Evolutionary conservation across 2,888 invertebrate genomes (phyloP).

Genomic region (Cheilosia vernalis): DNA sequence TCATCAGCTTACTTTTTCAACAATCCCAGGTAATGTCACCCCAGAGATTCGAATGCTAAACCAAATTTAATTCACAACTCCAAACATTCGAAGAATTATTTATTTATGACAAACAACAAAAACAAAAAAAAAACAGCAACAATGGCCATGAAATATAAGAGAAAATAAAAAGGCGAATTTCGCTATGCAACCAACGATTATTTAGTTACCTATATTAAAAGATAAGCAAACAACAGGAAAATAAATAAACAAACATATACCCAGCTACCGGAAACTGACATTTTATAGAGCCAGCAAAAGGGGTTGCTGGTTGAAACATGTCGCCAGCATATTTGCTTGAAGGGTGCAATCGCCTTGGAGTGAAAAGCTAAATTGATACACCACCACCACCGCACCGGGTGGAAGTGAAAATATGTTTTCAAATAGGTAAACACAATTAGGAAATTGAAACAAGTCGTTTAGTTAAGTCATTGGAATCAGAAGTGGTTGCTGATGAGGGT

Average conservation of each 20-base stretch:
- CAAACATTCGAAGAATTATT: constrained; percentile 15
- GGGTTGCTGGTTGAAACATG: neutral
- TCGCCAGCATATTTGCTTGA: neutral
- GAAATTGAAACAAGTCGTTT: constrained; percentile 66
- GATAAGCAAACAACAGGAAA: constrained; percentile 33
- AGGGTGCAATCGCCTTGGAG: constrained; percentile 27
- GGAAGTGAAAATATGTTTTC: constrained; percentile 42
- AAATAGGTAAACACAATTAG: constrained; percentile 66
- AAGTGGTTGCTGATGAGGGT: constrained; percentile 25
- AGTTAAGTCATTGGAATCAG: constrained; percentile 45
- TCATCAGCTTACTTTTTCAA: neutral
- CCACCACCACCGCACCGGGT: neutral
- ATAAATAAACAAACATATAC: constrained; percentile 26
- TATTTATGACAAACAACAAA: neutral
- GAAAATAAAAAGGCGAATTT: neutral
- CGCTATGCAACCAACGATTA: constrained; percentile 16
- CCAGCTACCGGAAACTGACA: neutral
- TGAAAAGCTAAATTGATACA: constrained; percentile 42
- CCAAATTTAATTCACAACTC: constrained; percentile 1
- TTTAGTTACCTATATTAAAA: constrained; percentile 57
- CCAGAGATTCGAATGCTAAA: constrained; percentile 39
- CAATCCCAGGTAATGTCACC: constrained; percentile 21
- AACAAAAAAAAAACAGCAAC: neutral
- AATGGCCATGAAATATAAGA: neutral
- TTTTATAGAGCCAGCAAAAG: neutral